Evolutionary conservation across 2,888 invertebrate genomes (phyloP).

Genomic region (Ernsta delagoae): DNA sequence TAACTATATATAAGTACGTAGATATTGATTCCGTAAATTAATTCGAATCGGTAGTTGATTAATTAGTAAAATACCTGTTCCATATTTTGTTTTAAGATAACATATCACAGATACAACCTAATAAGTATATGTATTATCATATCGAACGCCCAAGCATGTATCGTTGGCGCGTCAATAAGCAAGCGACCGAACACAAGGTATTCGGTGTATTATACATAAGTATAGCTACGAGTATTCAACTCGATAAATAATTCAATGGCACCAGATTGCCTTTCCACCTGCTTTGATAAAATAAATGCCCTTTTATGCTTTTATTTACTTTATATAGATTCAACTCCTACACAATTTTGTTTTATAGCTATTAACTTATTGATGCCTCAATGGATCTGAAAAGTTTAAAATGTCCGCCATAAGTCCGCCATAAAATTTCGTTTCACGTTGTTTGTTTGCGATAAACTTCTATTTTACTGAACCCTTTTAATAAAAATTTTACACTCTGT

Average conservation of each 20-base stretch:
- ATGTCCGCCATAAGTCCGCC: too few species aligned
- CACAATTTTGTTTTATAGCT: constrained; percentile 4
- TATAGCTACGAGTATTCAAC: not conserved
- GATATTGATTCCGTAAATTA: too few species aligned
- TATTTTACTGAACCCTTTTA: too few species aligned
- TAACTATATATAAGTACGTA: not conserved
- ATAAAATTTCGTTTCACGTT: too few species aligned
- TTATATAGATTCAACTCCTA: constrained; percentile 17
- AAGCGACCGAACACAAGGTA: constrained; percentile 12
- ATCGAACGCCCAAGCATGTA: constrained; percentile 21
- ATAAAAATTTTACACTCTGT: too few species aligned
- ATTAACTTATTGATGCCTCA: not conserved
- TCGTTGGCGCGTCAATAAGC: constrained; percentile 24
- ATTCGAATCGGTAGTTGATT: too few species aligned
- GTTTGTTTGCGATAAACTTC: too few species aligned
- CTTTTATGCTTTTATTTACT: constrained; percentile 8
- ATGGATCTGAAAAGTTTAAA: not conserved
- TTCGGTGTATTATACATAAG: not conserved
- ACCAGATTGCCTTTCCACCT: constrained; percentile 30
- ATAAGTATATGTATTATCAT: constrained; percentile 9
- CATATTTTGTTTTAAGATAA: too few species aligned
- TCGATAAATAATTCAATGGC: constrained; percentile 30
- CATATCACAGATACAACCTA: too few species aligned
- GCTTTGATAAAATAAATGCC: constrained; percentile 24
- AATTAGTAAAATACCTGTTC: too few species aligned